Conservation (phyloP, 2,888 invertebrate genomes). For the Drosophila tripunctata region DNA sequence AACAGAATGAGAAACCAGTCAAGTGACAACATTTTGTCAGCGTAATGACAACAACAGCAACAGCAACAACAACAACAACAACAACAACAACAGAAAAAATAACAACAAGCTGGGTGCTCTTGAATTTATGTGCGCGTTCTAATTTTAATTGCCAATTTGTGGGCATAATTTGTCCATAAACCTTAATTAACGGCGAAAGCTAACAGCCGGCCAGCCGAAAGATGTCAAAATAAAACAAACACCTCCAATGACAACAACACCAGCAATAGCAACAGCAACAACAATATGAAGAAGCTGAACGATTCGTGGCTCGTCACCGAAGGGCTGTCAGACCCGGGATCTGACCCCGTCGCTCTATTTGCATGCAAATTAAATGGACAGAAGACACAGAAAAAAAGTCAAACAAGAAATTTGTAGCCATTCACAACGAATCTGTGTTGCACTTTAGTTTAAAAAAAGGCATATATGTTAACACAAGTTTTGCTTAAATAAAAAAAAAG, state of each 20-base stretch:
- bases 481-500: background rate
- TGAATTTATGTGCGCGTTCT: slow-evolving; percentile 77
- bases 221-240: slow-evolving; percentile 78
- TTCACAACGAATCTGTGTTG: slow-evolving; percentile 1
- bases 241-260: slow-evolving; percentile 51
- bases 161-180: slow-evolving; percentile 80
- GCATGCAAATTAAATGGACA: slow-evolving; percentile 62
- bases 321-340: slow-evolving; percentile 27
- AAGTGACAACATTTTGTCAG: slow-evolving; percentile 67
- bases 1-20: slow-evolving; percentile 66
- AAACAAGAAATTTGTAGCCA: background rate
- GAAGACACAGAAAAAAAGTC: slow-evolving; percentile 13
- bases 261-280: slow-evolving; percentile 14
- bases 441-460: slow-evolving; percentile 14
- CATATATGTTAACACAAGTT: background rate
- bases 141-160: slow-evolving; percentile 80
- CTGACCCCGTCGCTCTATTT: slow-evolving; percentile 59
- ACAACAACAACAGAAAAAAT: background rate
- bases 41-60: slow-evolving; percentile 48
- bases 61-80: background rate
- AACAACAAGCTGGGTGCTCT: slow-evolving; percentile 31
- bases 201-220: slow-evolving; percentile 56
- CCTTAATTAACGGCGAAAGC: slow-evolving; percentile 77
- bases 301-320: slow-evolving; percentile 14
- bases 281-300: slow-evolving; percentile 7